These are phyloP conservation scores for Toxostoma redivivum DNA, from an alignment of 2,113 vertebrate species.

Conservation along the genomic window DNA sequence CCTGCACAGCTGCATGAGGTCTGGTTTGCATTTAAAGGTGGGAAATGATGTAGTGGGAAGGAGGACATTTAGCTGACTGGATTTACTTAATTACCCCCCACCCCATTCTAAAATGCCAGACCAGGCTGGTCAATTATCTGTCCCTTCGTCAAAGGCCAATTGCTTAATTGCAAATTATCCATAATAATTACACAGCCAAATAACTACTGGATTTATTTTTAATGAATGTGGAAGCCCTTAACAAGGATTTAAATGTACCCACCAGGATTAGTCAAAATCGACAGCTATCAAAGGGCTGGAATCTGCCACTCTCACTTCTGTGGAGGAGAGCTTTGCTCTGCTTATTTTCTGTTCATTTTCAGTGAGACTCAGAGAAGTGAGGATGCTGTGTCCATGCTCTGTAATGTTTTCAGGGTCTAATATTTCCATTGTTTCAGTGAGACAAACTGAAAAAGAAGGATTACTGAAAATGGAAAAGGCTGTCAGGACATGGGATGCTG, in stretches of 20 bases:
- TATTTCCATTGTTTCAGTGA: neutral
- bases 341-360: neutral
- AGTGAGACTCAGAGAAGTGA: neutral
- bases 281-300: constrained; percentile 26
- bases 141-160: constrained; percentile 29
- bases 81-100: constrained; percentile 57
- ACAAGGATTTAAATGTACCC: constrained; percentile 45
- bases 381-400: neutral
- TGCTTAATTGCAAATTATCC: constrained; percentile 62
- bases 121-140: constrained; percentile 36
- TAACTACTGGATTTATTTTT: constrained; percentile 47
- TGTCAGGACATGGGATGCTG: neutral
- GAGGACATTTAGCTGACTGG: constrained; percentile 42
- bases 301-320: neutral
- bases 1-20: constrained; percentile 50
- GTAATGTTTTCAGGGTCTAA: neutral
- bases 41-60: constrained; percentile 27
- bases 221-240: constrained; percentile 46
- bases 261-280: constrained; percentile 48
- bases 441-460: neutral
- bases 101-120: constrained; percentile 30
- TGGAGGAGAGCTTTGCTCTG: neutral
- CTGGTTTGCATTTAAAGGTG: constrained; percentile 55
- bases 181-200: constrained; percentile 48
- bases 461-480: neutral